phyloP scores from a whole-genome alignment of 2,888 invertebrate species.

The Drosophila meridiana region DNA sequence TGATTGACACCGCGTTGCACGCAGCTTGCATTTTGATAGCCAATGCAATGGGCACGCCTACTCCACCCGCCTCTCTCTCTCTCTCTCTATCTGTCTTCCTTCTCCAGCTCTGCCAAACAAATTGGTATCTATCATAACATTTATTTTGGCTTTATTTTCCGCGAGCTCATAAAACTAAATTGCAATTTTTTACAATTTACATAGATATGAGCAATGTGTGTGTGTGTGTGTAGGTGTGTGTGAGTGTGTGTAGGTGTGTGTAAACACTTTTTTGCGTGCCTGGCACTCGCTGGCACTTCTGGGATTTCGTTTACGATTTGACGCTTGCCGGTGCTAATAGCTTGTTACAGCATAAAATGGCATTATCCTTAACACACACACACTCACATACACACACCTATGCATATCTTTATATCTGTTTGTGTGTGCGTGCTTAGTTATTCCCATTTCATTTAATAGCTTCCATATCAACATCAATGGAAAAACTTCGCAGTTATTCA shows the following conservation, averaged over 20 bases:
- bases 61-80: neutral
- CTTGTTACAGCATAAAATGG: constrained; percentile 63
- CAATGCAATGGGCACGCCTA: neutral
- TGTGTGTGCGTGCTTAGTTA: constrained; percentile 40
- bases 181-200: constrained; percentile 57
- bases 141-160: constrained; percentile 48
- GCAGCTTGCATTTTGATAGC: constrained; percentile 72
- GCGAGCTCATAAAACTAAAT: constrained; percentile 69
- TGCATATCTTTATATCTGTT: neutral
- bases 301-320: constrained; percentile 35
- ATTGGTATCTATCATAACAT: constrained; percentile 60
- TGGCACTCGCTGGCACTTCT: constrained; percentile 66
- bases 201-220: constrained; percentile 23
- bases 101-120: constrained; percentile 27
- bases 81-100: neutral
- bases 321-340: constrained; percentile 46
- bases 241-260: constrained; percentile 11
- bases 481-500: constrained; percentile 19
- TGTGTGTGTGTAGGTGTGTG: constrained; percentile 8
- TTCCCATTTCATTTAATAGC: constrained; percentile 59
- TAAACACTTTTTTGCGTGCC: constrained; percentile 57
- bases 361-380: constrained; percentile 38
- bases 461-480: constrained; percentile 54
- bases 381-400: neutral
- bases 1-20: constrained; percentile 74